Evolutionary conservation across 2,113 vertebrate genomes (phyloP).

Genomic region (Calyptomena viridis): DNA sequence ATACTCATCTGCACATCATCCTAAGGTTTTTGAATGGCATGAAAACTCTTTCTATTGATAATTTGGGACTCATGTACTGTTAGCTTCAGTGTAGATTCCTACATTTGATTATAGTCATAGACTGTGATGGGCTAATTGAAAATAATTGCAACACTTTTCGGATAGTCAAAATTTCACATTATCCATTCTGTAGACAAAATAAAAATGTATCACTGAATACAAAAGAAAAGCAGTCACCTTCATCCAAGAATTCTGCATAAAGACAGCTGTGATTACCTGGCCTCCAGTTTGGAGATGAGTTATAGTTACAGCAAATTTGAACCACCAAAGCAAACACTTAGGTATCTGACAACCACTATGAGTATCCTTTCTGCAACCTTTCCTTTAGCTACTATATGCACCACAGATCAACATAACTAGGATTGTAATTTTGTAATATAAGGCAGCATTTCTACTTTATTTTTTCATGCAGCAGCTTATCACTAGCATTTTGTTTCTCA

Average conservation of each 20-base stretch:
- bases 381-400: not conserved
- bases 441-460: not conserved
- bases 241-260: not conserved
- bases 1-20: not conserved
- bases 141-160: not conserved
- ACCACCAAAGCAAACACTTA: not conserved
- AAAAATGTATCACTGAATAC: not conserved
- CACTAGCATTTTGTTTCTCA: not conserved
- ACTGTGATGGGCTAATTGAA: not conserved
- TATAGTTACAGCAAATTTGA: not conserved
- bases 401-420: not conserved
- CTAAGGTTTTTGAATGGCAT: not conserved
- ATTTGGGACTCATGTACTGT: not conserved
- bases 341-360: not conserved
- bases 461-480: not conserved
- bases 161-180: not conserved
- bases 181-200: not conserved
- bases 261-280: not conserved
- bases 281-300: not conserved
- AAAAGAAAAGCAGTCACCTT: not conserved
- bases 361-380: not conserved
- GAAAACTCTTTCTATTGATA: not conserved
- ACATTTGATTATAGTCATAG: not conserved
- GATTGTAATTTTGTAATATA: not conserved
- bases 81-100: not conserved